These are phyloP conservation scores for Drosophila murphyi DNA, from an alignment of 1,140 invertebrate species.

Conservation along the genomic window DNA sequence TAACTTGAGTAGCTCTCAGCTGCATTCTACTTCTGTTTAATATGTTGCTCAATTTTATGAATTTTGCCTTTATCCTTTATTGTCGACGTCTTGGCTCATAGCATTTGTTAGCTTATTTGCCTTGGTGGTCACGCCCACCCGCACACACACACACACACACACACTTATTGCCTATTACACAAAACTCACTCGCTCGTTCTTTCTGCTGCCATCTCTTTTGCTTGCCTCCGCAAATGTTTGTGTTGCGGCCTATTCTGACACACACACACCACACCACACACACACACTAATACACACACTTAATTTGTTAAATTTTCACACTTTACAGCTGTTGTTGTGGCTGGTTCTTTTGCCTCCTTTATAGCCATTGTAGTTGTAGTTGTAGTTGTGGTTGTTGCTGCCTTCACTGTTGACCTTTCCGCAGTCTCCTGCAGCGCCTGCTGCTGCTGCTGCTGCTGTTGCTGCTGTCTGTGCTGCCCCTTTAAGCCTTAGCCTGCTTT, in stretches of 20 bases:
- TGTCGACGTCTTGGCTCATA: not conserved
- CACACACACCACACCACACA: not conserved
- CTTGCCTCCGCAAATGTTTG: constrained; percentile 15
- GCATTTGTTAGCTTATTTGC: constrained; percentile 35
- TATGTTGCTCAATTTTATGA: constrained; percentile 21
- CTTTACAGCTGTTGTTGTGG: constrained; percentile 56
- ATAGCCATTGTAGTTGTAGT: constrained; percentile 15
- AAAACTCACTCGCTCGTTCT: not conserved
- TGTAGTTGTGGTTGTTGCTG: constrained; percentile 38
- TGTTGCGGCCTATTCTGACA: not conserved
- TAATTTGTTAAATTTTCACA: constrained; percentile 81
- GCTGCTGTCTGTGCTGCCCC: not conserved
- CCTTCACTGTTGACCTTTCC: constrained; percentile 74
- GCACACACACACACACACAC: constrained; percentile 9
- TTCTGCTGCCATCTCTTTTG: not conserved
- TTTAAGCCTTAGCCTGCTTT: constrained; percentile 7
- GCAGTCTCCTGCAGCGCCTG: constrained; percentile 36
- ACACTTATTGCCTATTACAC: not conserved
- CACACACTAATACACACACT: constrained; percentile 37
- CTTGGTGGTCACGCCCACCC: constrained; percentile 35
- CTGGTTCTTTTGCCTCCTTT: constrained; percentile 45
- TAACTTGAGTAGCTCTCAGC: not conserved
- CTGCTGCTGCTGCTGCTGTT: constrained; percentile 5
- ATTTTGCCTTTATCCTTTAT: not conserved
- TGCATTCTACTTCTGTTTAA: not conserved